phyloP scores from a whole-genome alignment of 2,888 invertebrate genomes.

The Synanthedon andrenaeformis region DNA sequence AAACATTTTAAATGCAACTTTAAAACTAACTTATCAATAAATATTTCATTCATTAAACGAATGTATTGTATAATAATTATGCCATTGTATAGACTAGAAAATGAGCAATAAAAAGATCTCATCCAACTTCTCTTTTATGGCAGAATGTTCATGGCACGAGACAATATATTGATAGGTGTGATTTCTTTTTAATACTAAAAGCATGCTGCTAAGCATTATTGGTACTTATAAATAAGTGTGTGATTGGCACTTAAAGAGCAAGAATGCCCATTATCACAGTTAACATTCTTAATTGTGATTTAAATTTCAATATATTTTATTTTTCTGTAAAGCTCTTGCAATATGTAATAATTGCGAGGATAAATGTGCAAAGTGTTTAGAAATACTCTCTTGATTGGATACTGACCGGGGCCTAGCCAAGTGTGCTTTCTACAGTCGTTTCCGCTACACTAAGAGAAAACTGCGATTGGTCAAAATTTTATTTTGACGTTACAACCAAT shows the following conservation, averaged over 20 bases:
- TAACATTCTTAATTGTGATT: conserved; percentile 7
- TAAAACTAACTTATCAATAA: too few relatives aligned
- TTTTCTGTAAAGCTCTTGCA: neutral
- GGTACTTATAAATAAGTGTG: neutral
- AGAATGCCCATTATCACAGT: conserved; percentile 48
- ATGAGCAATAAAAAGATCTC: conserved; percentile 63
- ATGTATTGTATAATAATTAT: too few relatives aligned
- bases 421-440: too few relatives aligned
- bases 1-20: too few relatives aligned
- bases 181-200: neutral
- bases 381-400: too few relatives aligned
- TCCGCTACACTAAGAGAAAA: too few relatives aligned
- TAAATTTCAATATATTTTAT: neutral
- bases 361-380: neutral
- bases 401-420: too few relatives aligned
- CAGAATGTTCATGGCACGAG: conserved; percentile 44
- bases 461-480: too few relatives aligned
- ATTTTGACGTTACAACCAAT: too few relatives aligned
- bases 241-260: conserved; percentile 37
- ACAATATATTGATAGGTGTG: conserved; percentile 14
- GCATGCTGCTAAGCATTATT: neutral
- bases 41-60: too few relatives aligned
- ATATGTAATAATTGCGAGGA: neutral
- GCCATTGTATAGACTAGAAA: conserved; percentile 47
- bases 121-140: conserved; percentile 36